Conservation (phyloP, 2,113 vertebrate species). For the Ophthalmolycus amberensis region DNA sequence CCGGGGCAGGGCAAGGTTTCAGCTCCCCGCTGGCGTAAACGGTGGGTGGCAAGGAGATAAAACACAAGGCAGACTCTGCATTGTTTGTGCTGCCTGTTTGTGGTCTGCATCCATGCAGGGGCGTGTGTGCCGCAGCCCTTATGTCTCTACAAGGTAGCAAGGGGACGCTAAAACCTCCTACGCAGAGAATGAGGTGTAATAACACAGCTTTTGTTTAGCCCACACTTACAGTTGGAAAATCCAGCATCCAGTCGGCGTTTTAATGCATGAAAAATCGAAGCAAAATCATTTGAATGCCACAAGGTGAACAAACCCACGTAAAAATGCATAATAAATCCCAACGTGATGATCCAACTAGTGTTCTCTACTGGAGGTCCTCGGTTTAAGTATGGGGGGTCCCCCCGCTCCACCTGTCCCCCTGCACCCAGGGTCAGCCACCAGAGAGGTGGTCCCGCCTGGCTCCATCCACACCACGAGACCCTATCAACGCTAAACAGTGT, state of each 20-base stretch:
- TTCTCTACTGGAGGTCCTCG: conserved; percentile 66
- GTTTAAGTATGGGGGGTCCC: conserved; percentile 70
- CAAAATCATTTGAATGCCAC: not conserved
- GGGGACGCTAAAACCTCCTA: conserved; percentile 50
- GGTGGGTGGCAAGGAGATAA: conserved; percentile 83
- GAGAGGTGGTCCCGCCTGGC: conserved; percentile 74
- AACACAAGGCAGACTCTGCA: conserved; percentile 61
- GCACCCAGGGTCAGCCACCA: conserved; percentile 70
- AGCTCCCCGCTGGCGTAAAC: conserved; percentile 71
- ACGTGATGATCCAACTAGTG: conserved; percentile 11
- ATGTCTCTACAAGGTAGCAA: conserved; percentile 56
- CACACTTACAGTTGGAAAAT: conserved; percentile 20
- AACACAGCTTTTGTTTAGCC: conserved; percentile 44
- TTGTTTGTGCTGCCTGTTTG: conserved; percentile 82
- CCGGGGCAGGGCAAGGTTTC: conserved; percentile 72
- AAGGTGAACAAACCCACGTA: not conserved
- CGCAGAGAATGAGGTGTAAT: conserved; percentile 36
- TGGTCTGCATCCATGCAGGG: conserved; percentile 63
- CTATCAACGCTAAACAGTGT: conserved; percentile 79
- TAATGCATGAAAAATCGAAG: not conserved
- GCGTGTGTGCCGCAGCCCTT: conserved; percentile 55
- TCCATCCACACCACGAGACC: conserved; percentile 61
- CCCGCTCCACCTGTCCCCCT: conserved; percentile 78
- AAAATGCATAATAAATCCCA: not conserved
- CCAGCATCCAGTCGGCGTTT: not conserved